These are phyloP conservation scores for Coracias cyanogaster DNA, from an alignment of 2,797 vertebrate genomes.

Conservation along the genomic window DNA sequence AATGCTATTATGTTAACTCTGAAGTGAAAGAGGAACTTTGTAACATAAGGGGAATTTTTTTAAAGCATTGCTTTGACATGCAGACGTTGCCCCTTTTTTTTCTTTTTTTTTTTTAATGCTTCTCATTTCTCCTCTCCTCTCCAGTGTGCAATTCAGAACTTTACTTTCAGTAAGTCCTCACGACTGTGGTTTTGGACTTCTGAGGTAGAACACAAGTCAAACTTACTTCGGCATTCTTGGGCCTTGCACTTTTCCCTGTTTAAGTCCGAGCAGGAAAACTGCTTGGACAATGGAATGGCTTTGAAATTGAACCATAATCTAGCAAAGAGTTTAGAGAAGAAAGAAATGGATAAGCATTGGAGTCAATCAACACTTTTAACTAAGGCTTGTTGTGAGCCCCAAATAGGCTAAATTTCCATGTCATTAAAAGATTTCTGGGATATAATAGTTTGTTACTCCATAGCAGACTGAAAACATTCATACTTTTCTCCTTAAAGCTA, in stretches of 20 bases:
- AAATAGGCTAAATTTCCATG: neutral
- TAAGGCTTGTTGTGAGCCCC: neutral
- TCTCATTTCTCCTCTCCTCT: neutral
- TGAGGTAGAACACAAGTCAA: neutral
- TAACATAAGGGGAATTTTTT: neutral
- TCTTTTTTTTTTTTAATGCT: neutral
- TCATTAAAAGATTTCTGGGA: neutral
- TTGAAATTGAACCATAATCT: neutral
- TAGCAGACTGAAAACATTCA: neutral
- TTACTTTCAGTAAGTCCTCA: neutral
- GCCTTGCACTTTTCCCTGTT: neutral
- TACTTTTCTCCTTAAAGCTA: neutral
- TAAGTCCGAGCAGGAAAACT: neutral
- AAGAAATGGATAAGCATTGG: neutral
- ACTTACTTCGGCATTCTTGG: neutral
- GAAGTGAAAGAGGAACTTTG: slow-evolving; percentile 56
- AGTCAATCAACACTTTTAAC: neutral
- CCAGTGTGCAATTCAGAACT: neutral
- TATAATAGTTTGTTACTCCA: neutral
- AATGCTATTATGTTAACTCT: neutral
- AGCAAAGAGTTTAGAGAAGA: neutral
- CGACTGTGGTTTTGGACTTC: neutral
- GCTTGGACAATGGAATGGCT: neutral
- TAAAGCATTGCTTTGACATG: neutral
- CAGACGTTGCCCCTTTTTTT: neutral